Evolutionary conservation across 2,888 invertebrate genomes (phyloP), one percentile per base, ranked within the genome.

Genomic region (Platycheirus albimanus): DNA sequence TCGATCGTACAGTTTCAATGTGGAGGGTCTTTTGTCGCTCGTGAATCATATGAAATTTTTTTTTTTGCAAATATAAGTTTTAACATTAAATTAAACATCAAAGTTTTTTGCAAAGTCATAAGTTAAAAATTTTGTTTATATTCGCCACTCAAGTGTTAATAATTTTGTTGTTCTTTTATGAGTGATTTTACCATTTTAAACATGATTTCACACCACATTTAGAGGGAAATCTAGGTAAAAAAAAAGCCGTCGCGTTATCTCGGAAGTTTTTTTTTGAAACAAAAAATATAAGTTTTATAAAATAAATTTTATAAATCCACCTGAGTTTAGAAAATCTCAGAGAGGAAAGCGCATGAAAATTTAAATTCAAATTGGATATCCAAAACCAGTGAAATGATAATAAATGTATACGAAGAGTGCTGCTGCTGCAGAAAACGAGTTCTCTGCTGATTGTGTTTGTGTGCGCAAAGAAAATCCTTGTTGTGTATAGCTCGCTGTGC

Each of bases 381-480:
- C 64, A 67, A 77, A 81, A 77, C 77, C 81, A 83, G 83, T 78
- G 83, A 83, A 83, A 78, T 83, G 83, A 83, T 83, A 83, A 78
- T 83, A 78, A 74, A 74, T 83, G 19, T 58, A 78, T 52, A 69
- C 63, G 49, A 36, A 63, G 72, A 83, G 72, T 69, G 69, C n/a
- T n/a, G n/a, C n/a, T n/a, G n/a, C n/a, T n/a, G n/a, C 19, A 77
- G 67, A 78, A 90, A 90, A 90, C 90, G 90, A 89, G 90, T 90
- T 90, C 90, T 90, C 87, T 88, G 89, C 87, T 88, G 89, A 77
- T 87, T 86, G 88, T 87, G 88, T 88, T 87, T 88, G 87, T 88
- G 87, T 87, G 83, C 49, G 69, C 72, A 66, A 79, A 79, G 78
- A 76, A 85, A 81, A 49, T 83, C 78, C 64, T 77, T 81, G 71